These are phyloP conservation scores for Dryas iulia DNA, from an alignment of 1,140 invertebrate genomes.

Conservation along the genomic window DNA sequence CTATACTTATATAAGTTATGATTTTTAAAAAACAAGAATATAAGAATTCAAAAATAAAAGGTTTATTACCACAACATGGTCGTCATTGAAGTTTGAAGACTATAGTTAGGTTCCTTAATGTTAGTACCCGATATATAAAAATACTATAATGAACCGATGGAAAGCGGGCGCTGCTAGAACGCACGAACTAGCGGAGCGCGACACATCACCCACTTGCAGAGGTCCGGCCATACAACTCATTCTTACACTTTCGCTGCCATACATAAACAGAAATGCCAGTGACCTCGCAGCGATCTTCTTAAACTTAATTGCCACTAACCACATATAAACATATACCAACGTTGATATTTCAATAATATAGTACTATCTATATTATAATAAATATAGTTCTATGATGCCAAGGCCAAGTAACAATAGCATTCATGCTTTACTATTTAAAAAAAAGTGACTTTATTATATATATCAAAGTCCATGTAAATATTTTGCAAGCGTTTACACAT, in stretches of 20 bases:
- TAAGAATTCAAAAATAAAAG: neutral
- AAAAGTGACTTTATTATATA: neutral
- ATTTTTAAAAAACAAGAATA: neutral
- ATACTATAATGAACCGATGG: conserved; percentile 44
- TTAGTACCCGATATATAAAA: conserved; percentile 32
- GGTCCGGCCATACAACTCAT: conserved; percentile 35
- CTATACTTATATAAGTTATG: neutral
- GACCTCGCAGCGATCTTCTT: conserved; percentile 18
- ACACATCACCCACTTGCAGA: conserved; percentile 58
- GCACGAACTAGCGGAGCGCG: conserved; percentile 52
- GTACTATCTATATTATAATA: no score
- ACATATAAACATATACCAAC: neutral
- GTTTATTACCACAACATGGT: neutral
- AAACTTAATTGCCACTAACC: neutral
- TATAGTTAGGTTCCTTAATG: conserved; percentile 28
- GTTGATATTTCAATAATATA: neutral
- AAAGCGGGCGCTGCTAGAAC: conserved; percentile 41
- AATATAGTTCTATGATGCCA: no score
- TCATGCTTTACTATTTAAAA: neutral
- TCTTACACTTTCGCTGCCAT: conserved; percentile 53
- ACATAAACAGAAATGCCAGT: conserved; percentile 30
- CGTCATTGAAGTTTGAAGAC: neutral
- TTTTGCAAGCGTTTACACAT: neutral
- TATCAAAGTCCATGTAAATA: neutral
- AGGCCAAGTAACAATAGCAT: neutral